Percentiles rank a stretch among this genome's conserved stretches.
These are phyloP conservation scores for Cylloceria caligata DNA, from an alignment of 2,888 invertebrate genomes.

Conservation along the genomic window DNA sequence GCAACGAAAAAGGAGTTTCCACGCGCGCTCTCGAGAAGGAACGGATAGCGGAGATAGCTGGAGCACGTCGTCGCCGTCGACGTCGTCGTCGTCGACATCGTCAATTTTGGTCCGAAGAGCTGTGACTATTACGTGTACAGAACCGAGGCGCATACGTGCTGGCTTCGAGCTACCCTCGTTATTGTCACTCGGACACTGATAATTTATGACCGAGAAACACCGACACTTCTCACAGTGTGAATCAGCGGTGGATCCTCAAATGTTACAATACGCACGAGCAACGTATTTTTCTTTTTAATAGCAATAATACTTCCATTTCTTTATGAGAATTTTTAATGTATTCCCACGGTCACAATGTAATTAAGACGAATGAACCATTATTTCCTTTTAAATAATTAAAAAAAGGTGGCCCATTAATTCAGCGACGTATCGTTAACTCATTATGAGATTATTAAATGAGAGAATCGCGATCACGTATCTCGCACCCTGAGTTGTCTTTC, in stretches of 20 bases:
- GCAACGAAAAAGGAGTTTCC: conserved; percentile 52
- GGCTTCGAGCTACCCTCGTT: background rate
- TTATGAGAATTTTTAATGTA: too few relatives aligned
- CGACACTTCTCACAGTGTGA: conserved; percentile 37
- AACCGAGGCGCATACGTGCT: conserved; percentile 24
- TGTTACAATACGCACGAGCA: background rate
- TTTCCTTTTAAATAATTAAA: too few relatives aligned
- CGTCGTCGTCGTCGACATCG: conserved; percentile 24
- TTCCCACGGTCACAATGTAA: too few relatives aligned
- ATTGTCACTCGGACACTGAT: conserved; percentile 48
- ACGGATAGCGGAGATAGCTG: conserved; percentile 42
- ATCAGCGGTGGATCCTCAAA: conserved; percentile 19
- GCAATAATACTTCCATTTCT: too few relatives aligned
- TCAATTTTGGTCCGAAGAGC: conserved; percentile 5
- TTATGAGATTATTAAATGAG: too few relatives aligned
- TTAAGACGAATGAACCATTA: too few relatives aligned
- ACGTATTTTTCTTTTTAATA: background rate
- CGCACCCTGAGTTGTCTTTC: too few relatives aligned
- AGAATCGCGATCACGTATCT: too few relatives aligned
- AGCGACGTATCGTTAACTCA: too few relatives aligned
- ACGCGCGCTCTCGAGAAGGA: conserved; percentile 43
- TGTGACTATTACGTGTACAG: conserved; percentile 23
- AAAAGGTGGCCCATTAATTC: too few relatives aligned
- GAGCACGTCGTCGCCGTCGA: conserved; percentile 33
- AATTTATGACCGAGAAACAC: conserved; percentile 60